Conservation (phyloP, 35 echinoderm and acorn worm species). For the Patiria miniata region DNA sequence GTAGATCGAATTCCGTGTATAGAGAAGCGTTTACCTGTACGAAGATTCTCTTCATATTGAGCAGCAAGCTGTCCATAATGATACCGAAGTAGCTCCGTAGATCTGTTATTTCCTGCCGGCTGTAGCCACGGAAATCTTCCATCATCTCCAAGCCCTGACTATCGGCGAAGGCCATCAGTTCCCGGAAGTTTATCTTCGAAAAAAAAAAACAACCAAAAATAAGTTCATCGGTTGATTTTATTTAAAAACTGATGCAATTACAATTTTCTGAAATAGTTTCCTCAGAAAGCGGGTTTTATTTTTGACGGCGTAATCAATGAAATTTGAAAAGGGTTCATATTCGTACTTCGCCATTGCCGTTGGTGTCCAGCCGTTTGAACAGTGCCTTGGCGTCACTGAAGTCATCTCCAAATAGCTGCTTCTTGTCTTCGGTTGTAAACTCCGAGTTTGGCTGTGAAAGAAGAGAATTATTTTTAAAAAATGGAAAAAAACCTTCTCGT, state of each 20-base stretch:
- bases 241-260: not conserved
- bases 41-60: constrained; percentile 47
- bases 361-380: not conserved
- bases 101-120: not conserved
- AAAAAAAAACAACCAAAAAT: not conserved
- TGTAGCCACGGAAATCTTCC: constrained; percentile 25
- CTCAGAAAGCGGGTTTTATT: not conserved
- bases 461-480: not conserved
- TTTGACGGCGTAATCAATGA: no score
- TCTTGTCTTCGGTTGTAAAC: not conserved
- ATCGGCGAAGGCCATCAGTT: constrained; percentile 20
- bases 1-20: no score
- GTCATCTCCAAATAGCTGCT: not conserved
- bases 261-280: not conserved
- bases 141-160: not conserved
- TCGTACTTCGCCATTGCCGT: not conserved
- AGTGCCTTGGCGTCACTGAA: not conserved
- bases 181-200: constrained; percentile 17
- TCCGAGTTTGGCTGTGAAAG: not conserved
- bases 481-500: not conserved
- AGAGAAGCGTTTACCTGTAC: constrained; percentile 18
- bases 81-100: constrained; percentile 11
- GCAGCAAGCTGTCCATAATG: constrained; percentile 29
- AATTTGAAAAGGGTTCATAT: not conserved
- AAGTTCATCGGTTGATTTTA: not conserved